A percentile compares a stretch with the other conserved stretches of the same genome.
Conservation (phyloP, 2,888 invertebrate species). For the Cephus sareptanus region DNA sequence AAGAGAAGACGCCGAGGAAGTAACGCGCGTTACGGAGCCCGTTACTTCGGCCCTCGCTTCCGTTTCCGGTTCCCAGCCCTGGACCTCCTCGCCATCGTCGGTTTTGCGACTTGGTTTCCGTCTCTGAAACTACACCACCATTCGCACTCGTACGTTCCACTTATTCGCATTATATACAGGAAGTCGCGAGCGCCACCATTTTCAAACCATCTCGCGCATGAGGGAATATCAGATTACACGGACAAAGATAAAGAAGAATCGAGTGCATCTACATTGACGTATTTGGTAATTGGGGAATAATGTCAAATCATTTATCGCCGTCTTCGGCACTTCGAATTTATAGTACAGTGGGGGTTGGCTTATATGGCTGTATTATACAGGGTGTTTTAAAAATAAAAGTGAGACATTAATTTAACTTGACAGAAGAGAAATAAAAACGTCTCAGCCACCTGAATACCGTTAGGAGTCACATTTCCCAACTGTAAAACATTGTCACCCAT, state of each 20-base stretch:
- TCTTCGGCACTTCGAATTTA: background rate
- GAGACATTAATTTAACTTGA: background rate
- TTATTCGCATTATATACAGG: background rate
- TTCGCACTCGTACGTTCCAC: conserved; percentile 12
- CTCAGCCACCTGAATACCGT: background rate
- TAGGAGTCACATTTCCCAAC: background rate
- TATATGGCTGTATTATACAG: background rate
- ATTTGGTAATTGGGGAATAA: background rate
- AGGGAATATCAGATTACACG: background rate
- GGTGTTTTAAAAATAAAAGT: background rate
- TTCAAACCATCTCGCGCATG: background rate
- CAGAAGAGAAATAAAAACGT: background rate
- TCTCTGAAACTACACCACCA: conserved; percentile 36
- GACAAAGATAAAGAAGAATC: background rate
- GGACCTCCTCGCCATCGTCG: conserved; percentile 4
- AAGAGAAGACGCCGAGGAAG: background rate
- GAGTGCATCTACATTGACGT: background rate
- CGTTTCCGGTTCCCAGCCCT: conserved; percentile 8
- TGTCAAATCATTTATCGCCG: background rate
- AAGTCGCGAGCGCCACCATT: background rate
- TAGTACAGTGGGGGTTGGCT: background rate
- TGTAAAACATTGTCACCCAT: background rate
- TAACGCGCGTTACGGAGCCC: background rate
- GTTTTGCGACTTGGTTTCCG: conserved; percentile 25
- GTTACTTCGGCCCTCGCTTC: conserved; percentile 22